Evolutionary conservation across 2,797 vertebrate species (phyloP).

Genomic region (Tokudaia tokunoshimensis): DNA sequence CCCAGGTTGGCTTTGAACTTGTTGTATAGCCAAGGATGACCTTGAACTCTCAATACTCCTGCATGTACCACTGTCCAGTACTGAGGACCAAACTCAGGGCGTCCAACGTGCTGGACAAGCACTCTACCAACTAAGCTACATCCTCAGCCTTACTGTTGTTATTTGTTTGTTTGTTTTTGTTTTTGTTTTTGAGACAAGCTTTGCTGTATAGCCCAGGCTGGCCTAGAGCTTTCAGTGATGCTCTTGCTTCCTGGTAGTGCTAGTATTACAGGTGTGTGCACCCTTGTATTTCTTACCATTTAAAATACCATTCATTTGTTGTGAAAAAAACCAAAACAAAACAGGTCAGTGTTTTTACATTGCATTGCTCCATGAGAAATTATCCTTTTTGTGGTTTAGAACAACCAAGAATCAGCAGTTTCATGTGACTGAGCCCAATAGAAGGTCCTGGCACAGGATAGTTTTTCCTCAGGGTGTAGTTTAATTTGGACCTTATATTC

Average conservation of each 20-base stretch:
- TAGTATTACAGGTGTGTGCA: background rate
- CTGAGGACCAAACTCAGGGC: background rate
- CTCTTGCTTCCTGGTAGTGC: background rate
- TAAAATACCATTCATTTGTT: constrained; percentile 24
- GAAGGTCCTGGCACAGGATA: background rate
- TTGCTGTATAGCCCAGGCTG: background rate
- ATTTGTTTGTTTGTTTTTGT: background rate
- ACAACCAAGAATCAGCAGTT: background rate
- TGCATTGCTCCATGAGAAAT: constrained; percentile 30
- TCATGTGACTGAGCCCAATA: constrained; percentile 4
- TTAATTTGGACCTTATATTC: constrained; percentile 23
- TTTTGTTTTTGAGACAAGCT: background rate
- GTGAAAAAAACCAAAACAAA: background rate
- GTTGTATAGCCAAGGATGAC: background rate
- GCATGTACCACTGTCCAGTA: background rate
- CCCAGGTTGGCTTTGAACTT: background rate
- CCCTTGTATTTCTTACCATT: background rate
- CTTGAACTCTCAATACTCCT: background rate
- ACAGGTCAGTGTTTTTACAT: background rate
- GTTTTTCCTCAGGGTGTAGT: constrained; percentile 3
- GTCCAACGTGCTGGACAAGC: background rate
- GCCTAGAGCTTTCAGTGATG: background rate
- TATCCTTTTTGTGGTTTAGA: constrained; percentile 50
- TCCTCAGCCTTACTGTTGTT: background rate
- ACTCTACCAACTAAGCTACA: background rate